These are phyloP conservation scores for Rhipidura dahli DNA, from an alignment of 2,113 vertebrate species.

Conservation along the genomic window DNA sequence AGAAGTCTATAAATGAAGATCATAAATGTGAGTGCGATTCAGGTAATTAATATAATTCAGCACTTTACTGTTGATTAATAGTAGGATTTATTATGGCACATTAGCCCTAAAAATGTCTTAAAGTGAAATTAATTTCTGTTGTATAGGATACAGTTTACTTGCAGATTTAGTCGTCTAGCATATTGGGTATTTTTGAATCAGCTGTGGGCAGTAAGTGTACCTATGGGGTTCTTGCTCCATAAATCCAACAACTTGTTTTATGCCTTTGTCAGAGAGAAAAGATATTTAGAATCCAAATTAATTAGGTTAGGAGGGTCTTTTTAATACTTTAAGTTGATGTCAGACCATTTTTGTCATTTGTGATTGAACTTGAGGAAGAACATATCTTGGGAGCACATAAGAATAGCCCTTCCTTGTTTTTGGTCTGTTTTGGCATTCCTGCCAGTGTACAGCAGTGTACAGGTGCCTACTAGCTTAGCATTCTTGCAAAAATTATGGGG, in stretches of 20 bases:
- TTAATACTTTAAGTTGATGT: background rate
- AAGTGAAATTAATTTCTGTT: conserved; percentile 69
- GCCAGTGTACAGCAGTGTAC: background rate
- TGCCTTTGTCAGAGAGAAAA: background rate
- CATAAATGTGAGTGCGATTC: conserved; percentile 78
- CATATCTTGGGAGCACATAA: background rate
- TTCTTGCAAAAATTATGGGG: conserved; percentile 1
- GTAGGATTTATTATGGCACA: conserved; percentile 84
- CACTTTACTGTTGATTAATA: conserved; percentile 93
- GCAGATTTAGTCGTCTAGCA: conserved; percentile 29
- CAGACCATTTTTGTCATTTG: background rate
- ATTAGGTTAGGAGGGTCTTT: background rate
- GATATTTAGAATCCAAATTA: background rate
- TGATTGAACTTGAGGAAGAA: background rate
- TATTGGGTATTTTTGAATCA: conserved; percentile 16
- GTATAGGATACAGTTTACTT: conserved; percentile 53
- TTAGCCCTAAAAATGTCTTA: conserved; percentile 90
- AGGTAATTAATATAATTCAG: conserved; percentile 90
- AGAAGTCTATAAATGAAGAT: conserved; percentile 73
- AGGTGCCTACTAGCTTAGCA: background rate
- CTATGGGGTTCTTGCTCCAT: background rate
- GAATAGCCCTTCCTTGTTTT: conserved; percentile 8
- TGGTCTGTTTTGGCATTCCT: background rate
- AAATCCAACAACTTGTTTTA: background rate
- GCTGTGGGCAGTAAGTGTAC: background rate